Evolutionary conservation across 2,113 vertebrate genomes (phyloP).

Genomic region (Pyrgilauda ruficollis): DNA sequence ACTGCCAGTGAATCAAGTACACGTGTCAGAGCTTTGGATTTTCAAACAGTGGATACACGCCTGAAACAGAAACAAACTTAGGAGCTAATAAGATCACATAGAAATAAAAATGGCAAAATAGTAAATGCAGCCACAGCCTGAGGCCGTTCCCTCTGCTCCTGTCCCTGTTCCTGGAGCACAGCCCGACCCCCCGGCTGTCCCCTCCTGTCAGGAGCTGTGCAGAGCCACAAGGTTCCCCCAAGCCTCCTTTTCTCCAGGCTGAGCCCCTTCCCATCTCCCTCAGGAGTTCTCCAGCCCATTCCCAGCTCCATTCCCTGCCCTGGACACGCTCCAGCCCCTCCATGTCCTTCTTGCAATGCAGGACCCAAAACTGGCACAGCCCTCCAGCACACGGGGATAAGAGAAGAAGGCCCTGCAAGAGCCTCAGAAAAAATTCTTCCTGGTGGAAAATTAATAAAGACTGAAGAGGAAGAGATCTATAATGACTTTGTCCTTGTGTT

Average conservation of each 20-base stretch:
- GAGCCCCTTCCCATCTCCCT: not conserved
- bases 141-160: accelerated
- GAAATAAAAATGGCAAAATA: not conserved
- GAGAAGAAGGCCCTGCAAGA: not conserved
- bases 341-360: accelerated
- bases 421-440: not conserved
- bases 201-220: not conserved
- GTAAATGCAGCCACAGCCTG: not conserved
- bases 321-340: not conserved
- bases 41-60: not conserved
- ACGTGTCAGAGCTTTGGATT: not conserved
- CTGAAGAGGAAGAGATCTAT: not conserved
- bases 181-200: accelerated
- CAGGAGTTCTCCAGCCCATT: not conserved
- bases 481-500: not conserved
- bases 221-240: not conserved
- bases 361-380: not conserved
- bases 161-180: not conserved
- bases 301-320: accelerated
- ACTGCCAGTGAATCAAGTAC: not conserved
- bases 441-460: not conserved
- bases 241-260: not conserved
- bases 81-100: not conserved
- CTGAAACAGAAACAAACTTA: not conserved
- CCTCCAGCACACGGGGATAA: not conserved